Conservation (phyloP, 1,140 invertebrate species). For the Tetranychus urticae region DNA sequence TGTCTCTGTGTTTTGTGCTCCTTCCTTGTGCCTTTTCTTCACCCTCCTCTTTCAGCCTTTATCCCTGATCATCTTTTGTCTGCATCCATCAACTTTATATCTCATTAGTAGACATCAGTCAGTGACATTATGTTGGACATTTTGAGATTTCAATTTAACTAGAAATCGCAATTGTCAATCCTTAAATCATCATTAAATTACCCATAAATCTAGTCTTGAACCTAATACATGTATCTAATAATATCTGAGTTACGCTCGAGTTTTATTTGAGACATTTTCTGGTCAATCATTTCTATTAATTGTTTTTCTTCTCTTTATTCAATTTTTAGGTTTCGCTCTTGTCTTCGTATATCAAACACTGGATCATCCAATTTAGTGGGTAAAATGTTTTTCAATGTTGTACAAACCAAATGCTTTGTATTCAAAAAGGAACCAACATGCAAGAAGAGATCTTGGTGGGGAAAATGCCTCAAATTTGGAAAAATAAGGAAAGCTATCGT, state of each 20-base stretch:
- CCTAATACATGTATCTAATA: too few relatives aligned
- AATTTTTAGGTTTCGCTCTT: slow-evolving; percentile 51
- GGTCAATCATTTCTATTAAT: neutral
- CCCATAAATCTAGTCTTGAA: too few relatives aligned
- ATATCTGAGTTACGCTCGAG: too few relatives aligned
- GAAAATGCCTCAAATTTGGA: slow-evolving; percentile 43
- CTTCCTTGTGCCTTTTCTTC: too few relatives aligned
- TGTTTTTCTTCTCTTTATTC: slow-evolving; percentile 9
- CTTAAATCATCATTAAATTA: too few relatives aligned
- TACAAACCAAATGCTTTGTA: slow-evolving; percentile 74
- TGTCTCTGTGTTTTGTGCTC: too few relatives aligned
- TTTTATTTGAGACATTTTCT: neutral
- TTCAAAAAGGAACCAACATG: slow-evolving; percentile 51
- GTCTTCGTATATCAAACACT: slow-evolving; percentile 58
- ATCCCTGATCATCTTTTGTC: neutral
- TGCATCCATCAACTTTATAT: neutral
- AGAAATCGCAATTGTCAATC: too few relatives aligned
- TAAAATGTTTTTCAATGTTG: slow-evolving; percentile 74
- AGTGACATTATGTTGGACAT: neutral
- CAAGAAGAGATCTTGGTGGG: slow-evolving; percentile 48
- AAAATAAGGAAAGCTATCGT: slow-evolving; percentile 37
- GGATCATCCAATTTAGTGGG: slow-evolving; percentile 67
- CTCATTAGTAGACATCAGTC: too few relatives aligned
- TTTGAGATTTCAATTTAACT: too few relatives aligned
- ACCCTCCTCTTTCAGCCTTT: too few relatives aligned